phyloP scores from a whole-genome alignment of 1,140 invertebrate genomes.

The Magallana angulata region DNA sequence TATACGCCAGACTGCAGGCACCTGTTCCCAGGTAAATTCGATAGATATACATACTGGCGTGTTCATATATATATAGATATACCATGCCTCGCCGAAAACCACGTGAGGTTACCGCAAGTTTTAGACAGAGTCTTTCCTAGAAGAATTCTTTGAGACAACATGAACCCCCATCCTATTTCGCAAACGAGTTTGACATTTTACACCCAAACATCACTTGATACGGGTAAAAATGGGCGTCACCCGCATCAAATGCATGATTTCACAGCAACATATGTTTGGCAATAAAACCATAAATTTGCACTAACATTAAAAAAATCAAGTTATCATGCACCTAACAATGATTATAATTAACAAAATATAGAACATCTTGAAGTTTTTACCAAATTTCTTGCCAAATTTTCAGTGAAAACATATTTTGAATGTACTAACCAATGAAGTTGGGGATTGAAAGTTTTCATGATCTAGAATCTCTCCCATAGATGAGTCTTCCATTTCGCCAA shows the following conservation, averaged over 20 bases:
- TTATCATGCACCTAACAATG: too few relatives aligned
- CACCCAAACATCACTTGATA: not conserved
- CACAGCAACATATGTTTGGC: conserved; percentile 34
- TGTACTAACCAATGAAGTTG: conserved; percentile 62
- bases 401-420: too few relatives aligned
- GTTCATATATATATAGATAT: not conserved
- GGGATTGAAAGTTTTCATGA: conserved; percentile 69
- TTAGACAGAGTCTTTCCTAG: not conserved
- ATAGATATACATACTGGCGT: not conserved
- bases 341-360: too few relatives aligned
- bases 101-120: not conserved
- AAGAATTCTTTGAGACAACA: not conserved
- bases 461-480: conserved; percentile 71
- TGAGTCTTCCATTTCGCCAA: conserved; percentile 71
- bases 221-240: conserved; percentile 34
- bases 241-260: conserved; percentile 3
- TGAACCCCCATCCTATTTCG: not conserved
- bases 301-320: too few relatives aligned
- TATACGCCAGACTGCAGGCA: not conserved
- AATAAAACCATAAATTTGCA: not conserved
- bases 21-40: not conserved
- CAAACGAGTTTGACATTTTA: not conserved
- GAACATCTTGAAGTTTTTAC: too few relatives aligned
- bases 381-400: too few relatives aligned
- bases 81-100: conserved; percentile 22